Evolutionary conservation across 2,113 vertebrate species (phyloP).

Genomic region (Hippolais icterina): DNA sequence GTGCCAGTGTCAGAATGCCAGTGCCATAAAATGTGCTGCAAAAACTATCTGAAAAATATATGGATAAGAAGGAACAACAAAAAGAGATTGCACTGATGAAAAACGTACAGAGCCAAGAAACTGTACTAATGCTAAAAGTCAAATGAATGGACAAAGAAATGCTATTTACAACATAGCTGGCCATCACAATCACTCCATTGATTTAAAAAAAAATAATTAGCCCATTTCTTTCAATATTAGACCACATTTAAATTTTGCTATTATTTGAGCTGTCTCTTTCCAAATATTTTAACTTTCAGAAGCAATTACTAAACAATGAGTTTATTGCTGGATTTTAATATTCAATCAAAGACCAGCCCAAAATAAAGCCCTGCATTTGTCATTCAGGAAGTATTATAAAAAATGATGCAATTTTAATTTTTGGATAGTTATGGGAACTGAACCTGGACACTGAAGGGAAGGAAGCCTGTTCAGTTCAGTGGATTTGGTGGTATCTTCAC

Average conservation of each 20-base stretch:
- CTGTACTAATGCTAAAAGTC: conserved; percentile 32
- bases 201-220: conserved; percentile 4
- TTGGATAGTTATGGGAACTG: not conserved
- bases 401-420: not conserved
- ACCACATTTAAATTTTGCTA: conserved; percentile 33
- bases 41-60: not conserved
- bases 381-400: not conserved
- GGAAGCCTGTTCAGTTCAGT: not conserved
- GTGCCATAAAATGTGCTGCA: not conserved
- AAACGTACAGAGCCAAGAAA: conserved; percentile 23
- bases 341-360: not conserved
- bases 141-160: conserved; percentile 67
- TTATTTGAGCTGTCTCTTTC: conserved; percentile 11
- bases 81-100: not conserved
- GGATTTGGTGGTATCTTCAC: not conserved
- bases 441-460: not conserved
- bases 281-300: conserved; percentile 19
- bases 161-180: conserved; percentile 38
- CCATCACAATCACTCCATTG: conserved; percentile 57
- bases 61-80: not conserved
- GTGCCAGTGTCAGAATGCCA: not conserved
- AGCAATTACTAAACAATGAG: not conserved
- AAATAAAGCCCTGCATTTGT: not conserved
- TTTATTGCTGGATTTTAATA: not conserved
- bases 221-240: conserved; percentile 44